Percentiles rank a stretch among this genome's conserved stretches.
phyloP scores from a whole-genome alignment of 2,797 vertebrate species.

The Anabacerthia variegaticeps region DNA sequence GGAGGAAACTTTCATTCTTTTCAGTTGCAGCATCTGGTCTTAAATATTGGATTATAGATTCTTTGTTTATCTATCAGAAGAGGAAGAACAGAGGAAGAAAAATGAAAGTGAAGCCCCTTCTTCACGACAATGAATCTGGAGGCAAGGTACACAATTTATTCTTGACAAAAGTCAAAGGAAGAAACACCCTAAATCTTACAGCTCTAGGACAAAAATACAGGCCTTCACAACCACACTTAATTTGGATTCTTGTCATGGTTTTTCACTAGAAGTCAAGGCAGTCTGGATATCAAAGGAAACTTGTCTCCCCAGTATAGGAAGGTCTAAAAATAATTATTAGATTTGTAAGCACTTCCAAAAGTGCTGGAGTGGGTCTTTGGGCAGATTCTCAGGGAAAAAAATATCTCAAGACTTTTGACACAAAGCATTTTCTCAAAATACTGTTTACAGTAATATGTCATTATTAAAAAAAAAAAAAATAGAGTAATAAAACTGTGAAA shows the following conservation, averaged over 20 bases:
- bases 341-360: not conserved
- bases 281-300: not conserved
- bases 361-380: not conserved
- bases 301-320: not conserved
- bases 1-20: not conserved
- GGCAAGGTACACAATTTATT: not conserved
- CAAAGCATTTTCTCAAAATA: not conserved
- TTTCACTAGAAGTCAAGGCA: not conserved
- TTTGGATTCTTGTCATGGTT: not conserved
- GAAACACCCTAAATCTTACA: not conserved
- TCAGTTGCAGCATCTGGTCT: not conserved
- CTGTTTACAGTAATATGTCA: not conserved
- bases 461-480: not conserved
- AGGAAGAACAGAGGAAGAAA: not conserved
- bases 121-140: not conserved
- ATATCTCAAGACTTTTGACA: not conserved
- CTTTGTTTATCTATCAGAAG: not conserved
- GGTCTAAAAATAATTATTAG: not conserved
- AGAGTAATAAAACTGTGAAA: not conserved
- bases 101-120: not conserved
- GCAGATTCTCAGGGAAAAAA: not conserved
- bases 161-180: not conserved
- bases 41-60: not conserved
- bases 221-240: not conserved
- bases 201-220: not conserved